phyloP scores from a whole-genome alignment of 2,797 vertebrate species.

The Streptopelia turtur region DNA sequence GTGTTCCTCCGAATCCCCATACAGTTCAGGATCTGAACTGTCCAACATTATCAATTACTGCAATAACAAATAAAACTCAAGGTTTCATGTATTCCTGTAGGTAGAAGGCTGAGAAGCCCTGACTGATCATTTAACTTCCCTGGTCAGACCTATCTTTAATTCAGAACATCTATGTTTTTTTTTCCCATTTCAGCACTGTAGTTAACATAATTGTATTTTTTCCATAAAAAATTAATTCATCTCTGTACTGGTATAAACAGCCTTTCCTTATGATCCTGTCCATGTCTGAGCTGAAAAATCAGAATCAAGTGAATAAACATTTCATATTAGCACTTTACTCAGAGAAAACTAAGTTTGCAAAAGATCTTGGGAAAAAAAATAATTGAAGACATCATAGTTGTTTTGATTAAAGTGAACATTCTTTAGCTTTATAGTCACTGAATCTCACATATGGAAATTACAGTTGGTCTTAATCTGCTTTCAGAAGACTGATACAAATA shows the following conservation, averaged over 20 bases:
- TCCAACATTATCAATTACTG: neutral
- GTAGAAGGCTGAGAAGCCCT: neutral
- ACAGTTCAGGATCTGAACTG: neutral
- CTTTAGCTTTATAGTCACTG: slow-evolving; percentile 69
- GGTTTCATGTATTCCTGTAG: neutral
- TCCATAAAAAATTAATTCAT: neutral
- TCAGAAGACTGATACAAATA: slow-evolving; percentile 76
- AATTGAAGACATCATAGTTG: slow-evolving; percentile 15
- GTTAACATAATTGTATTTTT: neutral
- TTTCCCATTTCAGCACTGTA: neutral
- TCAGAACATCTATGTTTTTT: neutral
- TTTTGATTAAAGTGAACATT: slow-evolving; percentile 73
- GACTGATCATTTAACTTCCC: neutral
- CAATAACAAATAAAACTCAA: neutral
- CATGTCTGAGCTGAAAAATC: neutral
- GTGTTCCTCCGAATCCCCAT: neutral
- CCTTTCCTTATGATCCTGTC: neutral
- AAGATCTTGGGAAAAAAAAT: slow-evolving; percentile 16
- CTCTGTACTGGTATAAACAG: neutral
- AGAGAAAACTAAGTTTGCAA: slow-evolving; percentile 39
- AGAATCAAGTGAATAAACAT: neutral
- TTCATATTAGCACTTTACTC: slow-evolving; percentile 16
- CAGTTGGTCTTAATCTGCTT: slow-evolving; percentile 75
- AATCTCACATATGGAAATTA: slow-evolving; percentile 76
- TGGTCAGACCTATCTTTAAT: neutral